Evolutionary conservation across 2,113 vertebrate species (phyloP).

Genomic region (Cariama cristata): DNA sequence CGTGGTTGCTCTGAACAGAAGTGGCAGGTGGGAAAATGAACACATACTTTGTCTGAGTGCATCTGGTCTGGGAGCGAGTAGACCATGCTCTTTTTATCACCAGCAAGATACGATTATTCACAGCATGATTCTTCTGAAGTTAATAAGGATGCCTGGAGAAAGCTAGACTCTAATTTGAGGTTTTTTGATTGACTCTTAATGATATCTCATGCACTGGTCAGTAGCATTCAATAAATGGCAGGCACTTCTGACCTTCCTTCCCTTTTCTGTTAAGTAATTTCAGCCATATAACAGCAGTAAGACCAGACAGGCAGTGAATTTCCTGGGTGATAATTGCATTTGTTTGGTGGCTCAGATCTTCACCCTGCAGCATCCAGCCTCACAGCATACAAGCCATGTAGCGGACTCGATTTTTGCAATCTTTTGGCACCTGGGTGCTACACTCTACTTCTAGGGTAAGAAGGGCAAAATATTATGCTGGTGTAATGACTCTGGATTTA

Average conservation of each 20-base stretch:
- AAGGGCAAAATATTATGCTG: not conserved
- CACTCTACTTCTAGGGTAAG: not conserved
- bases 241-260: constrained; percentile 25
- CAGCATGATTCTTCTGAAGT: constrained; percentile 22
- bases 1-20: constrained; percentile 3
- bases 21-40: constrained; percentile 51
- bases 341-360: not conserved
- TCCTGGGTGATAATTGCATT: constrained; percentile 33
- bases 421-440: not conserved
- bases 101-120: constrained; percentile 43
- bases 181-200: constrained; percentile 38
- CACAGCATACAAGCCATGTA: not conserved
- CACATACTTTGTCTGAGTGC: constrained; percentile 4
- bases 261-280: constrained; percentile 23
- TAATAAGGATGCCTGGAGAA: constrained; percentile 21
- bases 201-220: constrained; percentile 14
- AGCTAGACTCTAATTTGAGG: constrained; percentile 6
- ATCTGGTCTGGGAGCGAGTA: not conserved
- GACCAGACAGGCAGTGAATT: constrained; percentile 18
- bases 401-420: not conserved
- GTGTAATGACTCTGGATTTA: not conserved
- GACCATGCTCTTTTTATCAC: not conserved
- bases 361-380: not conserved
- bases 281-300: not conserved
- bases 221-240: not conserved